These are phyloP conservation scores for Nesogale talazaci DNA, from an alignment of 2,113 vertebrate genomes.

Conservation along the genomic window DNA sequence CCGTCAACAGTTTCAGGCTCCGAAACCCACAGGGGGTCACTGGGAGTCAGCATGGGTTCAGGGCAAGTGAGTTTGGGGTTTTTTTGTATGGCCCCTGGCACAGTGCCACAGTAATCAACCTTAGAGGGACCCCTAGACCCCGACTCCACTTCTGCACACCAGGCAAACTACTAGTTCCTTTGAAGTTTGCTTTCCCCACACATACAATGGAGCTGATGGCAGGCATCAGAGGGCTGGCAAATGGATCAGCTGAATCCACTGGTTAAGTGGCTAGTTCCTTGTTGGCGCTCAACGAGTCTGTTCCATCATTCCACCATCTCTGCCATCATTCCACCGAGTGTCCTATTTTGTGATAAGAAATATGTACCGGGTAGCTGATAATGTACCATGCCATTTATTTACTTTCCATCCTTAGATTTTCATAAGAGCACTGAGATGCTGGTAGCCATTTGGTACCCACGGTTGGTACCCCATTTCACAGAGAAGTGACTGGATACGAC, in stretches of 20 bases:
- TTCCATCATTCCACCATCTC: not conserved
- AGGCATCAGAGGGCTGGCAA: not conserved
- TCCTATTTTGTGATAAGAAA: not conserved
- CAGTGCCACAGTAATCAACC: not conserved
- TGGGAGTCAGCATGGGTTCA: too few relatives aligned
- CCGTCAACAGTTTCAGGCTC: too few relatives aligned
- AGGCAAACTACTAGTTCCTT: not conserved
- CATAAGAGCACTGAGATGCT: not conserved
- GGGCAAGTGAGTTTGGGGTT: too few relatives aligned
- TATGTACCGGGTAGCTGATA: not conserved
- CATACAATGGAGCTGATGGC: not conserved
- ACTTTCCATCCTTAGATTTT: not conserved
- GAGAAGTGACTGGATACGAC: constrained; percentile 30
- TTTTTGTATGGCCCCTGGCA: not conserved
- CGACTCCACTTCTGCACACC: not conserved
- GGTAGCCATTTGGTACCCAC: not conserved
- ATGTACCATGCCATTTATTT: not conserved
- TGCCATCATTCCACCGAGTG: not conserved
- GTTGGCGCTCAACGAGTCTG: not conserved
- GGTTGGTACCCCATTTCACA: not conserved
- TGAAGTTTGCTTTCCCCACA: not conserved
- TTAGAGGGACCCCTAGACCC: not conserved
- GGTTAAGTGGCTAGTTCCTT: not conserved
- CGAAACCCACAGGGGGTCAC: too few relatives aligned
- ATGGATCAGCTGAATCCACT: not conserved